Percentiles rank a stretch among this genome's conserved stretches.
Evolutionary conservation across 2,888 invertebrate genomes (phyloP).

Genomic region (Cynaeus angustus): DNA sequence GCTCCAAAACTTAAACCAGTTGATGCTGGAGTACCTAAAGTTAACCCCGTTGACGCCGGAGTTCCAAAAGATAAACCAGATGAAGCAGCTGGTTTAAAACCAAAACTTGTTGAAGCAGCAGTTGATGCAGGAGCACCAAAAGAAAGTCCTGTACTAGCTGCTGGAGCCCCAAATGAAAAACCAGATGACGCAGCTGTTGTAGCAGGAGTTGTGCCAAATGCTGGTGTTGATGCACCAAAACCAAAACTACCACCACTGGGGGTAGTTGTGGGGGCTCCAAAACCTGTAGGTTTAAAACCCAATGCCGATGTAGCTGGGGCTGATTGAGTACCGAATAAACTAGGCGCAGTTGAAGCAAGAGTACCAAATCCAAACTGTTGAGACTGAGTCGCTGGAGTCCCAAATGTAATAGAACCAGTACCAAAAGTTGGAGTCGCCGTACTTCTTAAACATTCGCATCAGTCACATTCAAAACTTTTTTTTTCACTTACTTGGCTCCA

Average conservation of each 20-base stretch:
- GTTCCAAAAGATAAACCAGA: conserved; percentile 39
- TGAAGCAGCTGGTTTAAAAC: conserved; percentile 24
- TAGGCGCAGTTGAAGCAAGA: conserved; percentile 20
- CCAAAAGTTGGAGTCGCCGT: conserved; percentile 43
- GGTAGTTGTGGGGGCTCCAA: conserved; percentile 17
- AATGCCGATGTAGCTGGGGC: conserved; percentile 16
- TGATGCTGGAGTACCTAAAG: conserved; percentile 37
- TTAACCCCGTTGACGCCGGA: conserved; percentile 17
- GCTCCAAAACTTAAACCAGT: conserved; percentile 42
- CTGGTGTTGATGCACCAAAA: conserved; percentile 14
- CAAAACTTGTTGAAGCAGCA: conserved; percentile 16
- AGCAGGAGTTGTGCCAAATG: conserved; percentile 19
- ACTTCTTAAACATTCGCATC: conserved; percentile 24
- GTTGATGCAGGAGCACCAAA: conserved; percentile 35
- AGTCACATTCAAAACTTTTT: not conserved
- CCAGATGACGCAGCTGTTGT: conserved; percentile 11
- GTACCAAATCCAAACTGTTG: conserved; percentile 46
- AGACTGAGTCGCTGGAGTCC: conserved; percentile 39
- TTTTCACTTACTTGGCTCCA: conserved; percentile 46
- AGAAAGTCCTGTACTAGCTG: conserved; percentile 17
- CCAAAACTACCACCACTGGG: not conserved
- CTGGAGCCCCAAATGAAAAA: conserved; percentile 31
- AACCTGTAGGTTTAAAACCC: conserved; percentile 16
- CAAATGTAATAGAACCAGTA: conserved; percentile 43
- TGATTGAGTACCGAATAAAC: conserved; percentile 39